phyloP scores from a whole-genome alignment of 1,140 invertebrate species.

The Diorhabda carinulata region DNA sequence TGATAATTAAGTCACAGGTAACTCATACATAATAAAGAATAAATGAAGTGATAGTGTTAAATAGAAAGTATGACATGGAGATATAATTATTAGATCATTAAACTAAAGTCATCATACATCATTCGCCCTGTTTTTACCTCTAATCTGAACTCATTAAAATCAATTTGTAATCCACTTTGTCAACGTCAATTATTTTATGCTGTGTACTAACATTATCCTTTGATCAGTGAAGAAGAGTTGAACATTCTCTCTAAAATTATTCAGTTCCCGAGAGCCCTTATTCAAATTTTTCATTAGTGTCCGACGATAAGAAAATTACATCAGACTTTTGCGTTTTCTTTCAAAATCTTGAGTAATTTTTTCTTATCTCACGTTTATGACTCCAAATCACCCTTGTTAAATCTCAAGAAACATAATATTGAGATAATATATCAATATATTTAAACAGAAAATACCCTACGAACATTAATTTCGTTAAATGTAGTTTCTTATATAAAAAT shows the following conservation, averaged over 20 bases:
- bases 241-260: background rate
- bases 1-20: too few species aligned
- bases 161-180: too few species aligned
- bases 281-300: constrained; percentile 3
- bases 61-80: too few species aligned
- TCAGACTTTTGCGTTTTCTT: background rate
- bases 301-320: background rate
- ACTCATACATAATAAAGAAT: too few species aligned
- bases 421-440: background rate
- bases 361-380: background rate
- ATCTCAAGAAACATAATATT: background rate
- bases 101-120: too few species aligned
- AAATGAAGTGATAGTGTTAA: too few species aligned
- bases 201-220: background rate
- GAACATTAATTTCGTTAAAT: background rate
- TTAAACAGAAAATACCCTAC: background rate
- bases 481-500: background rate
- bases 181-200: too few species aligned
- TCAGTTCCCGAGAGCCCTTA: background rate
- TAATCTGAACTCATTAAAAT: too few species aligned
- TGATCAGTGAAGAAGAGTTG: background rate
- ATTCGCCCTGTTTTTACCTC: too few species aligned
- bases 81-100: too few species aligned
- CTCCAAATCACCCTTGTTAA: background rate
- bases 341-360: background rate